phyloP scores from a whole-genome alignment of 1,140 invertebrate species.

The Drosophila bocqueti region DNA sequence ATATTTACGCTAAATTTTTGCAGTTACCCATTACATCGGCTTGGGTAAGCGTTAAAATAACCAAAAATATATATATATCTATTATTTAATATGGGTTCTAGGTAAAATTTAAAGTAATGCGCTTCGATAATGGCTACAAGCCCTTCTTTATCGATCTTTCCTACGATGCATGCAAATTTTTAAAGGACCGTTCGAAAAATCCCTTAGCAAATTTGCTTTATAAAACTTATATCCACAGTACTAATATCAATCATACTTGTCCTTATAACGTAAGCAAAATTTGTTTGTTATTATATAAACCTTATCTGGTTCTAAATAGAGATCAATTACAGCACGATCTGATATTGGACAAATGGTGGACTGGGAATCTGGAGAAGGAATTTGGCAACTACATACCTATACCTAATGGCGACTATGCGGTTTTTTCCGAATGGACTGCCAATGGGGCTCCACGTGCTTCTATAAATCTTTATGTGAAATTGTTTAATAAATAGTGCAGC shows the following conservation, averaged over 20 bases:
- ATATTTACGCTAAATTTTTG: conserved; percentile 10
- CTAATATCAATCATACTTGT: conserved; percentile 53
- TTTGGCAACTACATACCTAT: conserved; percentile 12
- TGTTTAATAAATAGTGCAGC: not conserved
- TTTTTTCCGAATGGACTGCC: conserved; percentile 18
- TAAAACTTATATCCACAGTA: not conserved
- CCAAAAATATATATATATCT: not conserved
- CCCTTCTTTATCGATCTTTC: conserved; percentile 25
- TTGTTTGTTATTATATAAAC: not conserved
- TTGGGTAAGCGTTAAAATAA: conserved; percentile 9
- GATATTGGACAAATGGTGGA: conserved; percentile 26
- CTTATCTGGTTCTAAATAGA: not conserved
- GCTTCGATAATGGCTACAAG: conserved; percentile 44
- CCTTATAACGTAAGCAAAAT: conserved; percentile 37
- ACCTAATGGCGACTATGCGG: conserved; percentile 36
- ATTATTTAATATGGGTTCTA: not conserved
- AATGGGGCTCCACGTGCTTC: not conserved
- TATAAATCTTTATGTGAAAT: conserved; percentile 13
- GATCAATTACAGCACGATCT: conserved; percentile 38
- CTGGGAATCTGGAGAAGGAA: conserved; percentile 27
- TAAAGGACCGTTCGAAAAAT: conserved; percentile 15
- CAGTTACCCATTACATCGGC: conserved; percentile 13
- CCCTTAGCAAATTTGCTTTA: conserved; percentile 4
- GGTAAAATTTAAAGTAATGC: conserved; percentile 26
- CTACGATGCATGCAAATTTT: conserved; percentile 38